Conservation (phyloP, 1,140 invertebrate genomes). For the Ceratina calcarata region DNA sequence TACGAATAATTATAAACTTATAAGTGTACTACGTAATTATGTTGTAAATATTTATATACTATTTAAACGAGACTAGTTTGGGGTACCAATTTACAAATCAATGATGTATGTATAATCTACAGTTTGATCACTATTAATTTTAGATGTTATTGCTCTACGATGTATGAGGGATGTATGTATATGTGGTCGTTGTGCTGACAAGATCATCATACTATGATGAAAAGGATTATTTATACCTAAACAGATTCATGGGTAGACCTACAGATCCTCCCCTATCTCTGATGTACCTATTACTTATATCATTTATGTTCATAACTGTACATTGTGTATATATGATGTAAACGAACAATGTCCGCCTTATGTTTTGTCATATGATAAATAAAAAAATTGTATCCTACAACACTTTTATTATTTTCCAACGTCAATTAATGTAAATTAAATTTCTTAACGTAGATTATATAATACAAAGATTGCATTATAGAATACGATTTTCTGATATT, state of each 20-base stretch:
- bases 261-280: not conserved
- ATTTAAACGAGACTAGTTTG: not conserved
- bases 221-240: too few species aligned
- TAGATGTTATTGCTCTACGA: not conserved
- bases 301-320: constrained; percentile 25
- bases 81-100: constrained; percentile 28
- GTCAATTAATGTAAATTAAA: too few species aligned
- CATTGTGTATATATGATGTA: constrained; percentile 38
- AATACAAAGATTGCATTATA: too few species aligned
- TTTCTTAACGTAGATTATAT: too few species aligned
- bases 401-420: too few species aligned
- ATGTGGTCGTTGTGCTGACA: not conserved
- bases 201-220: not conserved
- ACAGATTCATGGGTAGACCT: not conserved
- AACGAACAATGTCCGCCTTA: constrained; percentile 32
- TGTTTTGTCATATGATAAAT: constrained; percentile 38
- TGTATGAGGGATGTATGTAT: not conserved
- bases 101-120: not conserved
- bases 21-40: constrained; percentile 25
- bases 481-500: too few species aligned
- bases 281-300: constrained; percentile 23
- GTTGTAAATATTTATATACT: constrained; percentile 48
- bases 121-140: constrained; percentile 10
- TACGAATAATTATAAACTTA: constrained; percentile 14
- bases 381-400: too few species aligned